Evolutionary conservation across 92 coral and sea anemone species (phyloP).

Genomic region (Phymanthus crucifer): DNA sequence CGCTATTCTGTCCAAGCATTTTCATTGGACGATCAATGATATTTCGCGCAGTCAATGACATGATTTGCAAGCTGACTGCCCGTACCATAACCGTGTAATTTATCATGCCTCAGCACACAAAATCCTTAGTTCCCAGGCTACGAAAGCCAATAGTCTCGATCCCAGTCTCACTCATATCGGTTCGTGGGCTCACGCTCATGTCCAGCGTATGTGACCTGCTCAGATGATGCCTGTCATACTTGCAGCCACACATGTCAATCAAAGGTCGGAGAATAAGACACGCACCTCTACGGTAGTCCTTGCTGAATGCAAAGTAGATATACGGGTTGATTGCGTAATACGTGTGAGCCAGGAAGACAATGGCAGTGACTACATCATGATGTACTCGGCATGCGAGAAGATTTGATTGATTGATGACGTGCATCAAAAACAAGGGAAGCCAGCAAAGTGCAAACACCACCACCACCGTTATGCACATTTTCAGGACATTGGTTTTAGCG

Average conservation of each 20-base stretch:
- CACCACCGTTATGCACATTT: slow-evolving; percentile 51
- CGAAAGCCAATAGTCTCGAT: slow-evolving; percentile 14
- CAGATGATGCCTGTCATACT: background rate
- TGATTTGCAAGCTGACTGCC: background rate
- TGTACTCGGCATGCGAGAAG: background rate
- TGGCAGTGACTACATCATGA: background rate
- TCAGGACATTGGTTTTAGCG: slow-evolving; percentile 42
- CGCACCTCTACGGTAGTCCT: slow-evolving; percentile 61
- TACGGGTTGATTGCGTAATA: slow-evolving; percentile 67
- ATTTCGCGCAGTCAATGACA: background rate
- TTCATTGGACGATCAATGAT: background rate
- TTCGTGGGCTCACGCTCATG: slow-evolving; percentile 5
- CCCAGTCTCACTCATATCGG: background rate
- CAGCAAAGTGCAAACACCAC: slow-evolving; percentile 50
- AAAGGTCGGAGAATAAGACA: slow-evolving; percentile 39
- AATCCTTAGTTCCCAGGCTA: background rate
- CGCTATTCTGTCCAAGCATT: background rate
- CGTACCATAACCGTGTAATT: background rate
- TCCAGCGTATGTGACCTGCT: background rate
- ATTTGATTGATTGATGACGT: background rate
- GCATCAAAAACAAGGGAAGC: slow-evolving; percentile 31
- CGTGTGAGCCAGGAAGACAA: slow-evolving; percentile 45
- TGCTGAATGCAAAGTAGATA: slow-evolving; percentile 63
- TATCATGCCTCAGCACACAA: background rate
- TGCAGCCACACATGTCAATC: slow-evolving; percentile 22